phyloP scores from a whole-genome alignment of 2,113 vertebrate species.

The Stercorarius parasiticus region DNA sequence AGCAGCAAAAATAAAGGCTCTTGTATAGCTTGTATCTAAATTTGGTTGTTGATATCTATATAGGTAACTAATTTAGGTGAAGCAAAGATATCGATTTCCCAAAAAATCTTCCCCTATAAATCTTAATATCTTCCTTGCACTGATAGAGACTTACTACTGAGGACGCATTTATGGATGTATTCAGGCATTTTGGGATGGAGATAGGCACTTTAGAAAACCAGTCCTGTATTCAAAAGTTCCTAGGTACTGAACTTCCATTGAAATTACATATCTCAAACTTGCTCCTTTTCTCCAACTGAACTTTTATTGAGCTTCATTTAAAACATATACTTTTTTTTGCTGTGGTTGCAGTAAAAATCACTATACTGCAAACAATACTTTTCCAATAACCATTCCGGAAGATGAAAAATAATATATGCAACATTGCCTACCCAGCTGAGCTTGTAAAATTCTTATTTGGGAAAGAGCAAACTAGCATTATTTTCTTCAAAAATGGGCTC shows the following conservation, averaged over 20 bases:
- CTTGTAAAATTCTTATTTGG: constrained; percentile 2
- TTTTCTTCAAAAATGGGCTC: background rate
- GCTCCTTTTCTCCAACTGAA: background rate
- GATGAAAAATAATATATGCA: constrained; percentile 30
- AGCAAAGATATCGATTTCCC: background rate
- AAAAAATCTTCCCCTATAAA: background rate
- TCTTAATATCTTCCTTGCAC: background rate
- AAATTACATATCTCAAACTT: background rate
- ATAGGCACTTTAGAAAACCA: background rate
- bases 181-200: background rate
- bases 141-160: background rate
- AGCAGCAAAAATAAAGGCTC: background rate
- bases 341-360: constrained; percentile 6
- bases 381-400: background rate
- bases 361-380: background rate
- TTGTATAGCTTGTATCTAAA: background rate
- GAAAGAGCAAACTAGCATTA: background rate
- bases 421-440: background rate
- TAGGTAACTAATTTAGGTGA: background rate
- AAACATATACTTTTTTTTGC: background rate
- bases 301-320: background rate
- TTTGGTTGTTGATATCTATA: background rate
- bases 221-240: background rate
- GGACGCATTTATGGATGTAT: background rate
- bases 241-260: background rate